A percentile compares a stretch with the other conserved stretches of the same genome.
These are phyloP conservation scores for Phodopus roborovskii DNA, from an alignment of 2,113 vertebrate species.

Conservation along the genomic window DNA sequence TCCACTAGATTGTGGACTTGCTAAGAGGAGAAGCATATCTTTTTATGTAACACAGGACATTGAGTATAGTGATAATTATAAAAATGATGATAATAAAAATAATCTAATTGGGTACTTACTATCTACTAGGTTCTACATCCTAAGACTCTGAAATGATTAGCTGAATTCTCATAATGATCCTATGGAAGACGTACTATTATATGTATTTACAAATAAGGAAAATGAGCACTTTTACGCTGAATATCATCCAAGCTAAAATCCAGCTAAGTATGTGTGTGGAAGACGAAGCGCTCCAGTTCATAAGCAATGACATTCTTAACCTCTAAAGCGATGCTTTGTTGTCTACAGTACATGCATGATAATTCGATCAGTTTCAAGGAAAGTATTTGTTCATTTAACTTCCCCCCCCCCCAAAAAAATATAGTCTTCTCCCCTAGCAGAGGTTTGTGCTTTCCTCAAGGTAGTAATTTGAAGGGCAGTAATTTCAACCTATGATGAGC, in stretches of 20 bases:
- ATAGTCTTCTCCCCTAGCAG: neutral
- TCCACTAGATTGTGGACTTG: constrained; percentile 27
- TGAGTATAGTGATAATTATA: neutral
- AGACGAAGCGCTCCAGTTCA: neutral
- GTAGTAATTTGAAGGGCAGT: neutral
- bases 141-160: constrained; percentile 32
- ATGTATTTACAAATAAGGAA: constrained; percentile 39
- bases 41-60: constrained; percentile 27
- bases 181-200: neutral
- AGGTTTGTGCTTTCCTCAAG: neutral
- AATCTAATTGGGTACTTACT: neutral
- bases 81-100: neutral
- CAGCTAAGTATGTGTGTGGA: neutral
- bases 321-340: neutral
- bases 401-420: neutral
- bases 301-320: neutral
- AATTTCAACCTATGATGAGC: neutral
- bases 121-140: neutral
- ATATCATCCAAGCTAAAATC: neutral
- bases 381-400: constrained; percentile 45
- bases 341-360: neutral
- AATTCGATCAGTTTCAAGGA: constrained; percentile 9
- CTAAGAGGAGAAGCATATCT: neutral
- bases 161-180: neutral
- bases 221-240: neutral